Base-by-base conservation (phyloP, 2,888 invertebrate species). In the Lycia hirtaria region DNA sequence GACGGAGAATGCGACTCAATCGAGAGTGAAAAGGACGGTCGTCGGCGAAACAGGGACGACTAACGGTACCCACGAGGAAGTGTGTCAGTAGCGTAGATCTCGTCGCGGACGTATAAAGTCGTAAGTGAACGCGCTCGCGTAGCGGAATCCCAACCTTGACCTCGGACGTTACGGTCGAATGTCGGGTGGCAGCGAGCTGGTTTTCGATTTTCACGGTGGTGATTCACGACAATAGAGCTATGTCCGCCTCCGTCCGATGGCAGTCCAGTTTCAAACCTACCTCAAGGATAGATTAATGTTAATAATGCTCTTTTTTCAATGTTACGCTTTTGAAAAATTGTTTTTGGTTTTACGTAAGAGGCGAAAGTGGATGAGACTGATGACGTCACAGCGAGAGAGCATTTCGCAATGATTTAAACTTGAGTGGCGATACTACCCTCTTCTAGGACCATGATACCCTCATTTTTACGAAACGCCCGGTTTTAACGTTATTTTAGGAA, bases 161-260 rank as follows among this genome's bases (percentile, higher is more conserved):
- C 83, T 68, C 40, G 30, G 35, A 68, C 32, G 43, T 62, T 83
- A 84, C 73, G 80, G 76, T 80, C 67, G 80, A 68, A 69, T 76
- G 71, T 86, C 62, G 76, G 50, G 54, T 67, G 72, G 67, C 68
- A 51, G 26, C 38, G 64, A 67, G 67, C 74, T 72, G 84, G 87
- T 85, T 92, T 92, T 92, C 91, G 87, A 86, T 91, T 91, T 90
- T 89, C 90, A 89, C 88, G 89, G 87, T 85, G 84, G 76, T 87
- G 89, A 87, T 87, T 89, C 86, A 86, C 81, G 75, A 87, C 85
- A 89, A 89, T 88, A 77, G 81, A 78, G 76, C 75, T 73, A 78
- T 80, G 83, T 84, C 81, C 81, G 85, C 81, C 75, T 82, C 84
- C 83, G 81, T 78, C 81, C 78, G 82, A 79, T 79, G 74, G 75